A percentile compares a stretch with the other conserved stretches of the same genome.
Evolutionary conservation across 2,113 vertebrate species (phyloP).

Genomic region (Noctilio leporinus): DNA sequence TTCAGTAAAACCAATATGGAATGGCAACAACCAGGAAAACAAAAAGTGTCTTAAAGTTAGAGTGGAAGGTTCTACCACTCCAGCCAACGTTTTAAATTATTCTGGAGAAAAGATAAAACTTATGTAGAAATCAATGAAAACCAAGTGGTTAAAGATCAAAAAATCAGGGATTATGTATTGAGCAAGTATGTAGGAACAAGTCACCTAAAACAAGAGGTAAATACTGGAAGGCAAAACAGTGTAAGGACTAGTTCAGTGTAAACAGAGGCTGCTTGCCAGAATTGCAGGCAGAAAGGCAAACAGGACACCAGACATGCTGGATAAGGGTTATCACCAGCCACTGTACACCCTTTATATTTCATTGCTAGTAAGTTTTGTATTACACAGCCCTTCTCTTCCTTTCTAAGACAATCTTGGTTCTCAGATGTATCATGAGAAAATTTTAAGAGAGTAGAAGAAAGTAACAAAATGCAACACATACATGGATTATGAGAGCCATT

Average conservation of each 20-base stretch:
- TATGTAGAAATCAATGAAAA: not conserved
- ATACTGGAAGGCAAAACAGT: not conserved
- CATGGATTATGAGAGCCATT: not conserved
- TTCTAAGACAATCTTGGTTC: not conserved
- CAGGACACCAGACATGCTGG: not conserved
- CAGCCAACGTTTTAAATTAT: not conserved
- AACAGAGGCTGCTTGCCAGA: not conserved
- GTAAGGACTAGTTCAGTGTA: rapidly evolving
- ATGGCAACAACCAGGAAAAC: not conserved
- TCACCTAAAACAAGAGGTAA: not conserved
- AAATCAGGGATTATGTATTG: not conserved
- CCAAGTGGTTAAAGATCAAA: not conserved
- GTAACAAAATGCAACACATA: not conserved
- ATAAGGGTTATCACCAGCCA: not conserved
- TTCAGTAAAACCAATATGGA: not conserved
- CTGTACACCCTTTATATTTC: not conserved
- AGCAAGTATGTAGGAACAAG: not conserved
- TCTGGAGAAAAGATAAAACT: not conserved
- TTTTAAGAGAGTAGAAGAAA: not conserved
- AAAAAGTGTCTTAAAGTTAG: not conserved
- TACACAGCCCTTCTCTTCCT: not conserved
- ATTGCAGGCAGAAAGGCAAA: not conserved
- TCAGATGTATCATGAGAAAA: not conserved
- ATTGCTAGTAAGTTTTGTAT: not conserved
- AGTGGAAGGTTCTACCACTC: not conserved